phyloP scores from a whole-genome alignment of 2,113 vertebrate species.

The Elaphurus davidianus region DNA sequence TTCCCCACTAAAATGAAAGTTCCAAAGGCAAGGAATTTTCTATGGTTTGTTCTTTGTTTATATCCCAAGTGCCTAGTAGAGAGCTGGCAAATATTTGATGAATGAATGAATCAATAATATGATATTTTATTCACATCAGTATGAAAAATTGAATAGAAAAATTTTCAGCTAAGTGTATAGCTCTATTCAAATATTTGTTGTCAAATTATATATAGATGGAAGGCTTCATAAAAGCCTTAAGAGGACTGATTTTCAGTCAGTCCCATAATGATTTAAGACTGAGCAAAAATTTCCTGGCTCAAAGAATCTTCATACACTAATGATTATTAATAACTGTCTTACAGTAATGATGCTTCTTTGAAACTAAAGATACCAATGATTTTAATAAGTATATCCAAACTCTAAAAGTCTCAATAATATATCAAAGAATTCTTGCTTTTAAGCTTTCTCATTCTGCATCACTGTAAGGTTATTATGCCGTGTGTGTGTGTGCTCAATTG shows the following conservation, averaged over 20 bases:
- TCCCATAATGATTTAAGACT: background rate
- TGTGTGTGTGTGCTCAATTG: background rate
- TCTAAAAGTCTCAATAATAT: background rate
- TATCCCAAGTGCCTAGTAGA: background rate
- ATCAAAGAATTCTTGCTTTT: background rate
- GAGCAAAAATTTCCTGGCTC: background rate
- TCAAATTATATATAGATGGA: background rate
- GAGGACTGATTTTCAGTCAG: background rate
- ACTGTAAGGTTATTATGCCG: background rate
- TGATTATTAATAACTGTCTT: background rate
- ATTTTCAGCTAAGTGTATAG: background rate
- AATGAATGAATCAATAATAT: background rate
- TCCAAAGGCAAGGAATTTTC: background rate
- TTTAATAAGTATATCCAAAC: background rate
- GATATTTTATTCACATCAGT: background rate
- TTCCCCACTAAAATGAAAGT: background rate
- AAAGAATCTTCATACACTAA: background rate
- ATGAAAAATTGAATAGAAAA: background rate
- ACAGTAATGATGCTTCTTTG: background rate
- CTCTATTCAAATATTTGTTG: background rate
- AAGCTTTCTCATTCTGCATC: background rate
- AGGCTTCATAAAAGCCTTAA: background rate
- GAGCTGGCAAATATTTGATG: background rate
- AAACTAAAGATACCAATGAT: background rate
- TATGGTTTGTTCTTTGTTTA: background rate